Evolutionary conservation across 2,113 vertebrate species (phyloP), one percentile per base, ranked within the genome.

Genomic region (Psittacula cyanocephala): DNA sequence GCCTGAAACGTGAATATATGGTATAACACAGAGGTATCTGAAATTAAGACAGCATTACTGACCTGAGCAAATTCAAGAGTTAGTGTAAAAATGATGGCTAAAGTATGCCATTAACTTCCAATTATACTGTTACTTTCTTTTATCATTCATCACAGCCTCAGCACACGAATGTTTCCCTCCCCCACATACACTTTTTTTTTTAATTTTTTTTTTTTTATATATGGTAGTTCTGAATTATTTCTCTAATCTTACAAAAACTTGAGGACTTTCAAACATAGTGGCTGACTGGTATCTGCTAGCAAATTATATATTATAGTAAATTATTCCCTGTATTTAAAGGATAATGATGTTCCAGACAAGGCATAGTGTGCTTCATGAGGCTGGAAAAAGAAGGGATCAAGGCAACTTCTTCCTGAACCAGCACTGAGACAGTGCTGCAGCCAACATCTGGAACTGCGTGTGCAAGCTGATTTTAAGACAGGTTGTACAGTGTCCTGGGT

Each of bases 181-280:
- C 2, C 1, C 5, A 6, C 11, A n/a, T n/a, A 3, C 3, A 6
- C 22, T 37, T 37, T 37, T 10, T 37, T n/a, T n/a, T 14, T 11
- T n/a, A n/a, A n/a, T n/a, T 24, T 33, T 64, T 7, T 33, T 55
- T 57, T 70, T 52, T 75, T 28, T 3, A 18, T 18, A 68, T 24
- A 44, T 6, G 4, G 25, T 35, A 11, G 7, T 7, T 52, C 53
- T 87, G 31, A 70, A 18, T 44, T 62, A 57, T 70, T 83, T 81
- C 47, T n/a, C 92, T 81, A 71, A 83, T 33, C 10, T 63, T 52
- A 79, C 7, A 76, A 79, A 93, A 91, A 69, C 18, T 11, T 76
- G 14, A 3, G 7, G 18, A 44, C 9, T 67, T 91, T 77, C 33
- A 85, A 82, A 89, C n/a, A 62, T 24, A 50, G 13, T 9, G 4